phyloP scores from a whole-genome alignment of 2,797 vertebrate genomes.

The Falco columbarius region DNA sequence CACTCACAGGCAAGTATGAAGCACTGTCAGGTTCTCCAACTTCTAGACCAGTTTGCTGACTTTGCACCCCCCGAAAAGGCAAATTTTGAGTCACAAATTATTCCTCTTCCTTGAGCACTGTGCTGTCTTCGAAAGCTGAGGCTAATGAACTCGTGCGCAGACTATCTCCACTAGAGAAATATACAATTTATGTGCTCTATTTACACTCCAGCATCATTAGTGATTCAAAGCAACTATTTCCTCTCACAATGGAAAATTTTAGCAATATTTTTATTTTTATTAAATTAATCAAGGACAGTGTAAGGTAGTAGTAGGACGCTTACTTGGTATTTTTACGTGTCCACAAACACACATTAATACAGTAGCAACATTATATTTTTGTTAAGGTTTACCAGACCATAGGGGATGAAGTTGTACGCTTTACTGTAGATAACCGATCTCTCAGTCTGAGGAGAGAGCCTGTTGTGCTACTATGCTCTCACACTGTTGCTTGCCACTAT shows the following conservation, averaged over 20 bases:
- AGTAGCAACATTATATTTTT: neutral
- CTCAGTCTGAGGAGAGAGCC: neutral
- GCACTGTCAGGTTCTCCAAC: neutral
- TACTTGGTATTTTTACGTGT: neutral
- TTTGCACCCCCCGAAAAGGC: neutral
- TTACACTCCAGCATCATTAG: neutral
- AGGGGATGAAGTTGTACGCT: neutral
- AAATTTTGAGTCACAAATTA: neutral
- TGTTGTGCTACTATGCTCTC: neutral
- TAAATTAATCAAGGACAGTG: neutral
- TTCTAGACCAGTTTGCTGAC: neutral
- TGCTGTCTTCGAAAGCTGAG: neutral
- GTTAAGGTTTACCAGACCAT: neutral
- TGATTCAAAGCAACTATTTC: neutral
- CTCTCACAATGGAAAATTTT: neutral
- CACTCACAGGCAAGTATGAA: neutral
- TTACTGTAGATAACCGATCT: neutral
- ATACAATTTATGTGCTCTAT: neutral
- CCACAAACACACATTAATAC: neutral
- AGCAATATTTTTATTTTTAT: neutral
- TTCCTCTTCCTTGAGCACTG: neutral
- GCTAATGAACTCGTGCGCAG: neutral
- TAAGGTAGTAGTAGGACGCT: neutral
- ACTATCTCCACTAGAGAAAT: neutral
- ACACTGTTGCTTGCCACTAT: neutral